Percentiles rank a stretch among this genome's conserved stretches.
phyloP scores from a whole-genome alignment of 2,113 vertebrate genomes.

The Podiceps cristatus region DNA sequence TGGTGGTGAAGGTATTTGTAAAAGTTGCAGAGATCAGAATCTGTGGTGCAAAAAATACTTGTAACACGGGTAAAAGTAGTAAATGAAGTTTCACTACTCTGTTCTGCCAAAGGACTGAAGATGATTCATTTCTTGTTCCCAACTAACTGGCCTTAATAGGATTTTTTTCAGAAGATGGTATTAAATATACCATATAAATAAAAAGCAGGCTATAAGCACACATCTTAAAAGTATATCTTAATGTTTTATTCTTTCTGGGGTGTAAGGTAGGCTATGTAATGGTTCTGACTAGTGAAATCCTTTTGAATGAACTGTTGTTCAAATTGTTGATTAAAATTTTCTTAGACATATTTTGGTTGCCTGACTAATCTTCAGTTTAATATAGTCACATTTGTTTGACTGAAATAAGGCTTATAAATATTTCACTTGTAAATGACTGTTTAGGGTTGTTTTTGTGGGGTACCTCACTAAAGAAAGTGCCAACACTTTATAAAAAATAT shows the following conservation, averaged over 20 bases:
- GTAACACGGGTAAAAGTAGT: neutral
- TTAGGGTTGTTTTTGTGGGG: neutral
- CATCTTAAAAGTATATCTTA: neutral
- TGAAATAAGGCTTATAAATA: neutral
- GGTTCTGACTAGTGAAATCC: neutral
- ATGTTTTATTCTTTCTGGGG: neutral
- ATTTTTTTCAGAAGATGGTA: neutral
- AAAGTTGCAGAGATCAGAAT: neutral
- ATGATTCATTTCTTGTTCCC: neutral
- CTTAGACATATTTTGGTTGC: neutral
- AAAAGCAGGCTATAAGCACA: neutral
- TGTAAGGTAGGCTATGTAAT: neutral
- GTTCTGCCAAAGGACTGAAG: neutral
- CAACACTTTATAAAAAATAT: neutral
- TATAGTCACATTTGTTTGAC: neutral
- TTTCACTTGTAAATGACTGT: neutral
- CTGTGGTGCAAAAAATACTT: neutral
- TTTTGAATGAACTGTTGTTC: neutral
- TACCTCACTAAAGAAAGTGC: neutral
- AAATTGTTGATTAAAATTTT: neutral
- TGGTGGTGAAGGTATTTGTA: neutral
- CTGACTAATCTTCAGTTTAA: neutral
- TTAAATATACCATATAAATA: neutral
- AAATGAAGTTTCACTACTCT: neutral
- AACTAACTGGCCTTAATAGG: neutral